Evolutionary conservation across 1,140 invertebrate genomes (phyloP).

Genomic region (Drosophila nigrodunni): DNA sequence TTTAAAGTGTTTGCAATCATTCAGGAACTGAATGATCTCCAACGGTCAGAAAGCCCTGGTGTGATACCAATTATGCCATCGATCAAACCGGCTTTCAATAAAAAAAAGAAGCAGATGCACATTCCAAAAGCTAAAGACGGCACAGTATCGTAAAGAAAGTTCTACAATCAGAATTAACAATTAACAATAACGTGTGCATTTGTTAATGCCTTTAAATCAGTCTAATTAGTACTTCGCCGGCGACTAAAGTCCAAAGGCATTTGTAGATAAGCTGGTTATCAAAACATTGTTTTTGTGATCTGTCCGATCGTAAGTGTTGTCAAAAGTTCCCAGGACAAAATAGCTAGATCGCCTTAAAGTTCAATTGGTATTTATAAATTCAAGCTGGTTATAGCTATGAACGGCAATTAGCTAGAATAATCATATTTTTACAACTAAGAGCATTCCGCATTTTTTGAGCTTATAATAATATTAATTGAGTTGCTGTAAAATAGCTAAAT

Average conservation of each 20-base stretch:
- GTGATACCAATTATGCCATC: slow-evolving; percentile 14
- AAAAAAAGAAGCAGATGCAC: neutral
- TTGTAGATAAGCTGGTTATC: slow-evolving; percentile 20
- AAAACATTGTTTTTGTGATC: slow-evolving; percentile 13
- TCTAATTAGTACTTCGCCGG: slow-evolving; percentile 10
- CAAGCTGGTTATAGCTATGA: no score
- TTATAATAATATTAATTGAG: no score
- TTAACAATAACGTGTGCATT: slow-evolving; percentile 1
- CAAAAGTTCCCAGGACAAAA: no score
- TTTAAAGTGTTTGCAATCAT: neutral
- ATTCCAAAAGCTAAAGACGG: neutral
- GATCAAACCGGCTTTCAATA: slow-evolving; percentile 21
- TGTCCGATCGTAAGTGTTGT: slow-evolving; percentile 3
- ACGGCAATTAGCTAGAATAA: no score
- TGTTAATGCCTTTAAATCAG: neutral
- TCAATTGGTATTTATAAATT: no score
- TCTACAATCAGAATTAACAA: neutral
- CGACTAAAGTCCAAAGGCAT: slow-evolving; percentile 28
- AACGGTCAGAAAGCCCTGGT: neutral
- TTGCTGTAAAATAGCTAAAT: no score
- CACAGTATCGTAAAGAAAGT: neutral
- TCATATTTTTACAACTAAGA: no score
- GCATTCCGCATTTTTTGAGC: no score
- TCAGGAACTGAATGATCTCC: neutral
- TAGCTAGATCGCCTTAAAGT: no score